Percentiles rank a stretch among this genome's conserved stretches.
Conservation (phyloP, 92 coral and sea anemone genomes). For the Diadumene lineata region DNA sequence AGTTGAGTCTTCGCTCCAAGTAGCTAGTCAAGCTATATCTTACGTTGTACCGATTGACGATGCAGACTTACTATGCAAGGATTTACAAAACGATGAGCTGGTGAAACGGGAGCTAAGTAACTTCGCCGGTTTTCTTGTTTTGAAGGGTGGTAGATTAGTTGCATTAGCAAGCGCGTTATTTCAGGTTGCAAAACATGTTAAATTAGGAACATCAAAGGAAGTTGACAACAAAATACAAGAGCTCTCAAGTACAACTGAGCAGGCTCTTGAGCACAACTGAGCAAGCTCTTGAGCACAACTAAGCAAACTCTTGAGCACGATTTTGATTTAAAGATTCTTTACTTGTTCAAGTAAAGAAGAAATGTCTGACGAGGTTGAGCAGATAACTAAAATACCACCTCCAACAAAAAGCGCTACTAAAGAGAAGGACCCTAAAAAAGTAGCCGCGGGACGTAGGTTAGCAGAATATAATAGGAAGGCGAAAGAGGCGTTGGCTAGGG, state of each 20-base stretch:
- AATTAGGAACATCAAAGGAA: not conserved
- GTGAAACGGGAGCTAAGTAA: conserved; percentile 24
- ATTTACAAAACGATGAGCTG: conserved; percentile 12
- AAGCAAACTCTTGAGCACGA: not conserved
- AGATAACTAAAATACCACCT: conserved; percentile 31
- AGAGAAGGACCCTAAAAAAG: conserved; percentile 33
- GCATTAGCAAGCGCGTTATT: too few species aligned
- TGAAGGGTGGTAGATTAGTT: conserved; percentile 35
- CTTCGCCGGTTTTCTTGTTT: conserved; percentile 11
- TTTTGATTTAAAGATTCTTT: conserved; percentile 30
- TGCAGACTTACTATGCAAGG: not conserved
- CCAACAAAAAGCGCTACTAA: conserved; percentile 28
- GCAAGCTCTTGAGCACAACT: too few species aligned
- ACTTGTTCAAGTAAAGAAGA: conserved; percentile 7
- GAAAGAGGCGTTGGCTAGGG: conserved; percentile 46
- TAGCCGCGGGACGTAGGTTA: conserved; percentile 39
- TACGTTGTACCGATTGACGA: conserved; percentile 27
- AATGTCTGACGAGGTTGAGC: conserved; percentile 22
- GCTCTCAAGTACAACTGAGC: conserved; percentile 9
- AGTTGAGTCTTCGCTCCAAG: conserved; percentile 27
- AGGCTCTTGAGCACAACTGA: conserved; percentile 10
- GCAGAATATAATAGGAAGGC: conserved; percentile 60
- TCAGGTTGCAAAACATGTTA: conserved; percentile 24
- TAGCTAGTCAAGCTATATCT: conserved; percentile 12
- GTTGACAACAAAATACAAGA: not conserved